phyloP scores from a whole-genome alignment of 2,797 vertebrate genomes.

The Mycteria americana region DNA sequence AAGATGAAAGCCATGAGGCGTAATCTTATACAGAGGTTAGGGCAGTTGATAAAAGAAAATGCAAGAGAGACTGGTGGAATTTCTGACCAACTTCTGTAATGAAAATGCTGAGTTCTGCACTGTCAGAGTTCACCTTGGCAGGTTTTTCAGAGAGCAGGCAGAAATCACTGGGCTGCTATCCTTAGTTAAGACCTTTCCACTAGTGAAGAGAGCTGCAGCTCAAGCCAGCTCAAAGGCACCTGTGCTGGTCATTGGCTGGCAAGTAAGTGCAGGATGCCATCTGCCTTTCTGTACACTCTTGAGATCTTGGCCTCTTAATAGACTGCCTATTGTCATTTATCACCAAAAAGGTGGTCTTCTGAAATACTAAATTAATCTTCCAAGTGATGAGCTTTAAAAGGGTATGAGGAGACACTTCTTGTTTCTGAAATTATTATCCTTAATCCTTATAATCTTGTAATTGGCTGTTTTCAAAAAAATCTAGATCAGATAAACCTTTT shows the following conservation, averaged over 20 bases:
- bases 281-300: not conserved
- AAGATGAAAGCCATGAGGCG: not conserved
- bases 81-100: not conserved
- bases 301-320: not conserved
- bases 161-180: not conserved
- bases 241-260: not conserved
- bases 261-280: not conserved
- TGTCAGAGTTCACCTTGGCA: not conserved
- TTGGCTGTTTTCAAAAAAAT: not conserved
- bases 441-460: not conserved
- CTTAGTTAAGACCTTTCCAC: not conserved
- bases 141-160: not conserved
- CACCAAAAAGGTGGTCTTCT: not conserved
- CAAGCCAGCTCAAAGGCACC: not conserved
- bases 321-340: not conserved
- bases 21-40: not conserved
- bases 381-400: not conserved
- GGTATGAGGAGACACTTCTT: accelerated
- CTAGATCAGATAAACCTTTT: not conserved
- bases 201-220: not conserved
- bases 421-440: not conserved
- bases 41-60: not conserved
- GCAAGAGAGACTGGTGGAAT: not conserved
- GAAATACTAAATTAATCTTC: not conserved
- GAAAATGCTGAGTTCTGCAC: not conserved